Conservation (phyloP, 2,797 vertebrate genomes). For the Enteromius radiatus region DNA sequence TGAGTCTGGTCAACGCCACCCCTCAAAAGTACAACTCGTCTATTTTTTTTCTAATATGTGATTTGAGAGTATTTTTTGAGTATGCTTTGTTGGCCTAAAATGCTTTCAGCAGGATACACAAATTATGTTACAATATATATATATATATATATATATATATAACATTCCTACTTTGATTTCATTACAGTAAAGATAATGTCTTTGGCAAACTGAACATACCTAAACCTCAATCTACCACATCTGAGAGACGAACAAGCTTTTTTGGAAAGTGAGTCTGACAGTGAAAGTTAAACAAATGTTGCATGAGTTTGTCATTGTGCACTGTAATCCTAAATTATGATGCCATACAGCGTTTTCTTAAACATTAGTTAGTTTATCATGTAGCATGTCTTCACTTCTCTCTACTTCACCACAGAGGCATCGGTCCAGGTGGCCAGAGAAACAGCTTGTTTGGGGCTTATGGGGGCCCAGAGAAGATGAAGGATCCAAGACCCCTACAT, state of each 20-base stretch:
- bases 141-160: no score
- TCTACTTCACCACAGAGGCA: constrained; percentile 72
- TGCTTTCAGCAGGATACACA: not conserved
- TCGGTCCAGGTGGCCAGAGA: constrained; percentile 80
- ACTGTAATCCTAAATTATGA: not conserved
- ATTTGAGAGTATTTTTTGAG: not conserved
- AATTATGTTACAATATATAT: not conserved
- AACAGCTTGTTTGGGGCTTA: constrained; percentile 87
- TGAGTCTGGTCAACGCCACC: constrained; percentile 82
- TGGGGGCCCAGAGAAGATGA: constrained; percentile 91
- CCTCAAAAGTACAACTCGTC: constrained; percentile 85
- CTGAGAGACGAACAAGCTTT: constrained; percentile 88
- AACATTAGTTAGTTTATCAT: not conserved
- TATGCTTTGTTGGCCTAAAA: constrained; percentile 45
- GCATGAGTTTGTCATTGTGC: not conserved
- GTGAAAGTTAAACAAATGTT: constrained; percentile 12
- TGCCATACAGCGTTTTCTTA: not conserved
- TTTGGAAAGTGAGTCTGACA: constrained; percentile 83
- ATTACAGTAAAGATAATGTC: constrained; percentile 80
- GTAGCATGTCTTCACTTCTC: not conserved
- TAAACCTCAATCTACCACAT: constrained; percentile 81
- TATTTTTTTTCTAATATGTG: not conserved
- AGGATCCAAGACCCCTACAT: constrained; percentile 91
- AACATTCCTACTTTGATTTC: constrained; percentile 14
- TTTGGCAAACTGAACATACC: constrained; percentile 87